A percentile compares a stretch with the other conserved stretches of the same genome.
Evolutionary conservation across 2,797 vertebrate species (phyloP).

Genomic region (Neosalanx taihuensis): DNA sequence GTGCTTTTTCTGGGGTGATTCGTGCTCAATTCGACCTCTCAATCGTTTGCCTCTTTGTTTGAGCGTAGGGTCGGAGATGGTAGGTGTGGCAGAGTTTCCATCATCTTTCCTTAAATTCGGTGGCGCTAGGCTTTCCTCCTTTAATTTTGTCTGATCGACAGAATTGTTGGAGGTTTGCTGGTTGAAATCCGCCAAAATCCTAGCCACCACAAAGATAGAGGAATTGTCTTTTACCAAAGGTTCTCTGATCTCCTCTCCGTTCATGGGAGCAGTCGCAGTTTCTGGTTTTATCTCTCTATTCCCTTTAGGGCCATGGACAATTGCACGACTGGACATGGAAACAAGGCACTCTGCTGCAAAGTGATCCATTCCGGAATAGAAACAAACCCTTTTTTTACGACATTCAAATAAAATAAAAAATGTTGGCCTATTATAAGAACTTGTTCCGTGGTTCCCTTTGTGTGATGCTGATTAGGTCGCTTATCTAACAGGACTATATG

Average conservation of each 20-base stretch:
- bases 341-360: slow-evolving; percentile 99
- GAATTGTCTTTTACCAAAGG: slow-evolving; percentile 85
- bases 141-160: slow-evolving; percentile 75
- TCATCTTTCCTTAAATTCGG: slow-evolving; percentile 71
- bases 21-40: slow-evolving; percentile 85
- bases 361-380: slow-evolving; percentile 89
- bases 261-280: slow-evolving; percentile 67
- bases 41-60: slow-evolving; percentile 93
- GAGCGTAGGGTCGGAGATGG: slow-evolving; percentile 79
- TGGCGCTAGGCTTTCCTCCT: slow-evolving; percentile 73
- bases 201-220: slow-evolving; percentile 91
- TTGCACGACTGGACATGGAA: slow-evolving; percentile 94
- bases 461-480: slow-evolving; percentile 67
- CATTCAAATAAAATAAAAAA: slow-evolving; percentile 57
- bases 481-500: slow-evolving; percentile 75
- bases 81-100: slow-evolving; percentile 90
- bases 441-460: slow-evolving; percentile 76
- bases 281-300: slow-evolving; percentile 65
- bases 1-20: slow-evolving; percentile 96
- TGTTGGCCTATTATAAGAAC: slow-evolving; percentile 41
- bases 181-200: slow-evolving; percentile 96
- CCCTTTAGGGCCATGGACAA: slow-evolving; percentile 83
- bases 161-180: slow-evolving; percentile 84
- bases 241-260: slow-evolving; percentile 79
- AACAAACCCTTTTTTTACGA: slow-evolving; percentile 55